A percentile compares a stretch with the other conserved stretches of the same genome.
phyloP scores from a whole-genome alignment of 2,113 vertebrate species.

The Camelus bactrianus region DNA sequence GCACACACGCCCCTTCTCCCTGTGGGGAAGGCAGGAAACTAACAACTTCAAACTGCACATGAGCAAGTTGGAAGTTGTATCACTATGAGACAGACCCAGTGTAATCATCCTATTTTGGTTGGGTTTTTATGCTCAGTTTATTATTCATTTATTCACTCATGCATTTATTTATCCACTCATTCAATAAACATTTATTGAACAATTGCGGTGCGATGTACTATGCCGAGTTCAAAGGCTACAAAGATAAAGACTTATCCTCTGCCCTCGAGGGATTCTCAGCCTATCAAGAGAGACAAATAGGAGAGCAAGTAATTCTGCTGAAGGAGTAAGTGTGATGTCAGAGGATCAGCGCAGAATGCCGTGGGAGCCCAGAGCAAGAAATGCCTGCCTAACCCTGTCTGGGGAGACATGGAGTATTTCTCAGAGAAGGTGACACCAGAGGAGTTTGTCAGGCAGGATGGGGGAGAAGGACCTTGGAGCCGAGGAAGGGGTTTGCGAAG shows the following conservation, averaged over 20 bases:
- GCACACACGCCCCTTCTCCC: not conserved
- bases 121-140: not conserved
- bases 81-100: not conserved
- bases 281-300: not conserved
- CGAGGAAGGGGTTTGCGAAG: not conserved
- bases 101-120: not conserved
- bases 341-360: not conserved
- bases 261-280: not conserved
- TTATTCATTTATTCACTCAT: not conserved
- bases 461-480: no score
- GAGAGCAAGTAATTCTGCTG: not conserved
- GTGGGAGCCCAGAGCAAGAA: not conserved
- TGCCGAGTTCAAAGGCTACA: not conserved
- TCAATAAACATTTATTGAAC: not conserved
- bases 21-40: not conserved
- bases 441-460: not conserved
- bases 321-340: not conserved
- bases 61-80: not conserved
- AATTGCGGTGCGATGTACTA: not conserved
- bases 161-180: not conserved
- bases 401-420: not conserved
- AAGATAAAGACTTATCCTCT: not conserved
- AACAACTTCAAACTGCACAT: constrained; percentile 4
- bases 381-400: no score
- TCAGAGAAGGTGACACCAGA: not conserved